Evolutionary conservation across 2,113 vertebrate genomes (phyloP), one percentile per base, ranked within the genome.

Genomic region (Corythornis vintsioides): DNA sequence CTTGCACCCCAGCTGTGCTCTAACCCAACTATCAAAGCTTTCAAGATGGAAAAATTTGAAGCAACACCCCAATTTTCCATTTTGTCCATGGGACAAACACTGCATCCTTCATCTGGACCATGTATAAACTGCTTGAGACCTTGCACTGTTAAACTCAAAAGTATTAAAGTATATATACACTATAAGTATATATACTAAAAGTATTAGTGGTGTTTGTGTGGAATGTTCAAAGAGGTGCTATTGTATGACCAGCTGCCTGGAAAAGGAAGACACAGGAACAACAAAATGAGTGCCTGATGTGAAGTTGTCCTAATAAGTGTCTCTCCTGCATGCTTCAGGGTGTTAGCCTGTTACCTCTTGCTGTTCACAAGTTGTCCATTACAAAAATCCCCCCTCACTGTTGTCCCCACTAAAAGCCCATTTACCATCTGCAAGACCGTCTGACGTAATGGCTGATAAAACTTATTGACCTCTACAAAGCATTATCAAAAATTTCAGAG

Each of bases 1-100:
- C 26, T 42, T 12, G 25, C 14, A 5, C 24, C 26, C 16, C 25
- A 1, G 0, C 14, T 65, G 15, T 0, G 1, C 10, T 72, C 28
- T 9, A 53, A 69, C 17, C 48, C 43, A 45, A 11, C 18, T 24
- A 10, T 12, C 64, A 78, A 72, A 88, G 21, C 22, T 60, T 50
- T 9, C 40, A 56, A 8, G 14, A 48, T 18, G 12, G 12, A 56
- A 43, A 40, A 60, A 82, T 82, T 64, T 31, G 47, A 40, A 13
- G 9, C 15, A 80, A 48, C 6, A 5, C 14, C 8, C 40, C 50
- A n/a, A 18, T 59, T 88, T 71, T 42, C 33, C 4, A 24, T 43
- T 42, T 75, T 65, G 6, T 57, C 29, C 45, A 0, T 1, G 2
- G 11, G 17, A 24, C 15, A 80, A 66, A 45, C 21, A 4, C 42